A percentile compares a stretch with the other conserved stretches of the same genome.
phyloP scores from a whole-genome alignment of 2,888 invertebrate genomes.

The Cecidostiba fungosa region DNA sequence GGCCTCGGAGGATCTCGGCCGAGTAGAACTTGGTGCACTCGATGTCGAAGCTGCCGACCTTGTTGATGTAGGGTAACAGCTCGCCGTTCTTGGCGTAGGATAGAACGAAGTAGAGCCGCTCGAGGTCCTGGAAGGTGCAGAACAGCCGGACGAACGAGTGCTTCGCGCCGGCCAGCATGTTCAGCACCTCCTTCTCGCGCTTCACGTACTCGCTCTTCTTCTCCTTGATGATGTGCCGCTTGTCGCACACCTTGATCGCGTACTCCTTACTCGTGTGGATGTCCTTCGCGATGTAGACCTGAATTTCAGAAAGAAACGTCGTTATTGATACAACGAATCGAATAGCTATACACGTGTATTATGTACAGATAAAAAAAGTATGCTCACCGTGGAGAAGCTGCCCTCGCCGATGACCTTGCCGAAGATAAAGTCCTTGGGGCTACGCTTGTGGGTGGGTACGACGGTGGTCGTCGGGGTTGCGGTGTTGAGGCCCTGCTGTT shows the following conservation, averaged over 20 bases:
- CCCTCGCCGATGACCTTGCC: constrained; percentile 98
- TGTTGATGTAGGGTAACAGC: constrained; percentile 94
- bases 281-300: constrained; percentile 95
- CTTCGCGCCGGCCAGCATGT: constrained; percentile 89
- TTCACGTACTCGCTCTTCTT: constrained; percentile 96
- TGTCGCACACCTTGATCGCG: constrained; percentile 99
- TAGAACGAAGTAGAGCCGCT: constrained; percentile 96
- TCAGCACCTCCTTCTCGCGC: constrained; percentile 96
- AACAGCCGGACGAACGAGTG: constrained; percentile 96
- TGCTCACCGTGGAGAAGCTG: constrained; percentile 93
- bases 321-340: too few relatives aligned
- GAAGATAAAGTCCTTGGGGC: constrained; percentile 95
- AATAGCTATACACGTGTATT: too few relatives aligned
- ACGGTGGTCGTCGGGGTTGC: constrained; percentile 79
- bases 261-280: constrained; percentile 93
- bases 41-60: constrained; percentile 93
- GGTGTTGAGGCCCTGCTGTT: constrained; percentile 74
- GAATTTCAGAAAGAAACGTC: too few relatives aligned
- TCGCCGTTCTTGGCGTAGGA: constrained; percentile 98
- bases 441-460: constrained; percentile 83
- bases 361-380: constrained; percentile 3
- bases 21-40: constrained; percentile 96
- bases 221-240: constrained; percentile 95
- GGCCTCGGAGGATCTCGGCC: constrained; percentile 94
- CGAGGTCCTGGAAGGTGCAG: constrained; percentile 97